Evolutionary conservation across 2,888 invertebrate genomes (phyloP), one percentile per base, ranked within the genome.

Genomic region (Aromia moschata): DNA sequence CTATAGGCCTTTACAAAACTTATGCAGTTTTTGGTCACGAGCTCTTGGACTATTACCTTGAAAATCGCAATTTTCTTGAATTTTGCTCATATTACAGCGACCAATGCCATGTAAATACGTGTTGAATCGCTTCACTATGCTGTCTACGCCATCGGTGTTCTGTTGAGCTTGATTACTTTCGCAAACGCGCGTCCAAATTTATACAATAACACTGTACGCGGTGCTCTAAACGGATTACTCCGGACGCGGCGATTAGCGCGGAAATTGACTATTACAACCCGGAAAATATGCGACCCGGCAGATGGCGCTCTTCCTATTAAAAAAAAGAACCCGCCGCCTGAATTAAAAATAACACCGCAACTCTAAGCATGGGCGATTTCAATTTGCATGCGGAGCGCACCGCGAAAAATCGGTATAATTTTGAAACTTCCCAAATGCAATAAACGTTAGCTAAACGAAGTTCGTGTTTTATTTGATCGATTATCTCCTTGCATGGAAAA

Each of bases 221-320:
- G 61, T 62, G 62, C 69, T 66, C 67, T 73, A 76, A 75, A 74
- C 71, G 73, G 73, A 75, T 74, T 74, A 75, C 70, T 66, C 66
- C 70, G 69, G 70, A 71, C 70, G 64, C 55, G 64, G 68, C 72
- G 75, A 75, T 76, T 74, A 75, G 69, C 68, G 72, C 70, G 75
- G 76, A 75, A 76, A 76, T 76, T 75, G 75, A 74, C 76, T 76
- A 74, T 75, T 75, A 72, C 72, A 70, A 69, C 64, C 70, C 72
- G 71, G 72, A 72, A 74, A 74, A 71, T 68, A 72, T 67, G 69
- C 65, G 59, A 65, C 64, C 62, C 61, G 67, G 64, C 70, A 71
- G 72, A 68, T 70, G 72, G 67, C 66, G 65, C 55, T 64, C 61
- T 66, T 60, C 58, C 62, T 69, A 64, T 49, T 44, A 56, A 40